phyloP scores from a whole-genome alignment of 2,888 invertebrate species.

The Phyto melanocephala region DNA sequence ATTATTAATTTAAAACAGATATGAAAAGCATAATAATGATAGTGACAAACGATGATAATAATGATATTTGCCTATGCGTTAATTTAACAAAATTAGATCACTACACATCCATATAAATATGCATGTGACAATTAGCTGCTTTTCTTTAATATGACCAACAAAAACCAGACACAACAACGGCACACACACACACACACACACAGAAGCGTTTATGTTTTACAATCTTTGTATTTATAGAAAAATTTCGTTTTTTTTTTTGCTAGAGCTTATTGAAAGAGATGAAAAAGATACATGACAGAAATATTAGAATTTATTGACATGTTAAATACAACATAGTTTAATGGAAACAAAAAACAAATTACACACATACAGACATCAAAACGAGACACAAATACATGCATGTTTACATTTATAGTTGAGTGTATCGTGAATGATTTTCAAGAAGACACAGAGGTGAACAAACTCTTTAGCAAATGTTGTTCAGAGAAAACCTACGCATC shows the following conservation, averaged over 20 bases:
- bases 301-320: conserved; percentile 64
- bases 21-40: conserved; percentile 20
- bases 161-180: conserved; percentile 34
- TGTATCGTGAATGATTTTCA: not conserved
- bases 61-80: conserved; percentile 60
- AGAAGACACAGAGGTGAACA: conserved; percentile 22
- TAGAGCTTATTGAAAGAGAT: conserved; percentile 55
- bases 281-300: conserved; percentile 62
- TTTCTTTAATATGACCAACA: not conserved
- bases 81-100: conserved; percentile 66
- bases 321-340: conserved; percentile 59
- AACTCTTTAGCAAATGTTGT: not conserved
- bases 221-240: not conserved
- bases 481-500: not conserved
- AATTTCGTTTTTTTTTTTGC: not conserved
- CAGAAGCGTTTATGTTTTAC: not conserved
- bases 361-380: not conserved
- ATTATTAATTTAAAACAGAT: conserved; percentile 38
- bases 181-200: not conserved
- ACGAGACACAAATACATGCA: not conserved
- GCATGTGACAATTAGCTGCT: conserved; percentile 70
- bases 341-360: conserved; percentile 18
- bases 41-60: conserved; percentile 52
- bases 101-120: conserved; percentile 64
- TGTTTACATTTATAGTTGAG: not conserved